Evolutionary conservation across 2,113 vertebrate species (phyloP).

Genomic region (Menura novaehollandiae): DNA sequence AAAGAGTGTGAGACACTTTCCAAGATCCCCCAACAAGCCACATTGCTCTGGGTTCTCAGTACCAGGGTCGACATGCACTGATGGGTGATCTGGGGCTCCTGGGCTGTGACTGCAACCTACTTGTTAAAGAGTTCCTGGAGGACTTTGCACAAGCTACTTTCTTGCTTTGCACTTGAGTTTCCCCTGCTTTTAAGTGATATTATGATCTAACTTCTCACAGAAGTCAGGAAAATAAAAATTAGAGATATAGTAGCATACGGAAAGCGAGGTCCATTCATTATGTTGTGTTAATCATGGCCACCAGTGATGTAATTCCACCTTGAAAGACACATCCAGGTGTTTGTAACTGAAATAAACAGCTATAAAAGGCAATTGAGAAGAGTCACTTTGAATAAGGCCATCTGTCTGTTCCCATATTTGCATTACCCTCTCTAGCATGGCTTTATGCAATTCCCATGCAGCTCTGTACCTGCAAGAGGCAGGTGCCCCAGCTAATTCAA

Average conservation of each 20-base stretch:
- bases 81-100: background rate
- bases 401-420: background rate
- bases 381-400: background rate
- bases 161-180: background rate
- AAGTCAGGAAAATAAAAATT: background rate
- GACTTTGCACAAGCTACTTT: background rate
- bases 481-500: background rate
- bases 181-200: background rate
- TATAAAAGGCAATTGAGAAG: background rate
- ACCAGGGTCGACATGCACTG: accelerated
- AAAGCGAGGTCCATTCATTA: background rate
- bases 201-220: background rate
- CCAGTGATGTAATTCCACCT: background rate
- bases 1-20: background rate
- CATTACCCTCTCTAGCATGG: background rate
- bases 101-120: background rate
- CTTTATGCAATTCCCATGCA: background rate
- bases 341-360: background rate
- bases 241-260: accelerated
- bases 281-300: accelerated
- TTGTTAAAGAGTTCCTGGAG: background rate
- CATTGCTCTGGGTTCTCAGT: background rate
- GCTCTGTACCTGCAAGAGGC: background rate
- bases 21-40: background rate
- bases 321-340: background rate